Conservation (phyloP, 1,140 invertebrate species). For the Subanguina moxae region DNA sequence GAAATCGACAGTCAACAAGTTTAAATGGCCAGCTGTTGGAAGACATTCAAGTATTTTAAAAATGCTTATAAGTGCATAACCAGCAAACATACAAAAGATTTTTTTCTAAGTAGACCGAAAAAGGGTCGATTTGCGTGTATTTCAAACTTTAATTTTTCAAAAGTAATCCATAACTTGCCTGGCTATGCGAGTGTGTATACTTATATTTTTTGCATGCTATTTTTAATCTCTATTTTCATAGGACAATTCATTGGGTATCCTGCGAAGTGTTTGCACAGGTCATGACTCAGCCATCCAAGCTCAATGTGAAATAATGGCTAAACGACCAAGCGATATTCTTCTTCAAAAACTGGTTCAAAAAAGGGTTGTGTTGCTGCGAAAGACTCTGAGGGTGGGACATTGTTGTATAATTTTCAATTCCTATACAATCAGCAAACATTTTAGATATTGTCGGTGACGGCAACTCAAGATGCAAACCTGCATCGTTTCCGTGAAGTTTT, state of each 20-base stretch:
- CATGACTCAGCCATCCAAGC: neutral
- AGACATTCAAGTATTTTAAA: slow-evolving; percentile 5
- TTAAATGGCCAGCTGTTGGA: slow-evolving; percentile 9
- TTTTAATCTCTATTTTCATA: neutral
- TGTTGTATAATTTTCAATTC: too few relatives aligned
- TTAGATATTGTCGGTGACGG: slow-evolving; percentile 6
- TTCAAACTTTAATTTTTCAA: too few relatives aligned
- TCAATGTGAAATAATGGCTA: slow-evolving; percentile 6
- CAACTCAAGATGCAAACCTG: slow-evolving; percentile 9
- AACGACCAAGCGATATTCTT: slow-evolving; percentile 5
- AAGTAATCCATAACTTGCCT: neutral
- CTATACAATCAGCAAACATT: neutral
- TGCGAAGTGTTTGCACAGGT: slow-evolving; percentile 2
- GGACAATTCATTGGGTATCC: slow-evolving; percentile 3
- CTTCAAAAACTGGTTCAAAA: slow-evolving; percentile 19
- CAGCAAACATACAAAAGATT: too few relatives aligned
- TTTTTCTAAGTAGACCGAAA: too few relatives aligned
- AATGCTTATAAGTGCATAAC: neutral
- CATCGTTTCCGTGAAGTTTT: slow-evolving; percentile 1
- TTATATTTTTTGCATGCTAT: slow-evolving; percentile 1
- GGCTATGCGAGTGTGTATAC: neutral
- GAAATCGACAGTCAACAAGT: neutral
- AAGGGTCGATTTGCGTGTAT: neutral
- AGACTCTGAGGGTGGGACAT: slow-evolving; percentile 20
- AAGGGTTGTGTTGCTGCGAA: slow-evolving; percentile 18